Evolutionary conservation across 2,797 vertebrate genomes (phyloP), one percentile per base, ranked within the genome.

Genomic region (Clarias fuscus): DNA sequence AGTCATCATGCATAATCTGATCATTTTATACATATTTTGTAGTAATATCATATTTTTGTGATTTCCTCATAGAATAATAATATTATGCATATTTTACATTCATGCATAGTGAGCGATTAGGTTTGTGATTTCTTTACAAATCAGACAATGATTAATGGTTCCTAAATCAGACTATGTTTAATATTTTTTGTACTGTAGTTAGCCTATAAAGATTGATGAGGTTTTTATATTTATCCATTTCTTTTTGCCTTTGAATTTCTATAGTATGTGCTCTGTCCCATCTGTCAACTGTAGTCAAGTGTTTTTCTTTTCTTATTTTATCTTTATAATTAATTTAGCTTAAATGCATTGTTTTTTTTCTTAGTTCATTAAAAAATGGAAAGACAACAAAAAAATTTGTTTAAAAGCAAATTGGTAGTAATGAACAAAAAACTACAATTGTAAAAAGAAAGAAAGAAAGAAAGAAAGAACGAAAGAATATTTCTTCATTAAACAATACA

Each of bases 101-200:
- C 37, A 65, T 43, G 24, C n/a, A 20, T 67, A 30, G 62, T 67
- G 79, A 65, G 24, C n/a, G 37, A 67, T 81, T 81, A 67, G 24
- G 40, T 27, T 62, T 84, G 24, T 73, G 24, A 84, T 84, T 84
- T 64, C 83, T 75, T 53, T 62, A 75, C 20, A 61, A 43, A 62
- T 64, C 70, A 64, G 83, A 84, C 83, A 48, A 84, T 73, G 83
- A 84, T 84, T 75, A 84, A 84, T 75, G 83, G 30, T 48, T 53
- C 71, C 75, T 84, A 75, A 75, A 84, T 85, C 73, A 77, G 27
- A 67, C 72, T 15, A 67, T 65, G 58, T 30, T 56, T 84, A 56
- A 76, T 58, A 56, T 58, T 77, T 85, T 85, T 65, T 40, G 58
- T 37, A 10, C 8, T 40, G 58, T 37, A 17, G 4, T 58, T 30